These are phyloP conservation scores for Eumacrocentrus americanus DNA, from an alignment of 2,888 invertebrate genomes.

Conservation along the genomic window DNA sequence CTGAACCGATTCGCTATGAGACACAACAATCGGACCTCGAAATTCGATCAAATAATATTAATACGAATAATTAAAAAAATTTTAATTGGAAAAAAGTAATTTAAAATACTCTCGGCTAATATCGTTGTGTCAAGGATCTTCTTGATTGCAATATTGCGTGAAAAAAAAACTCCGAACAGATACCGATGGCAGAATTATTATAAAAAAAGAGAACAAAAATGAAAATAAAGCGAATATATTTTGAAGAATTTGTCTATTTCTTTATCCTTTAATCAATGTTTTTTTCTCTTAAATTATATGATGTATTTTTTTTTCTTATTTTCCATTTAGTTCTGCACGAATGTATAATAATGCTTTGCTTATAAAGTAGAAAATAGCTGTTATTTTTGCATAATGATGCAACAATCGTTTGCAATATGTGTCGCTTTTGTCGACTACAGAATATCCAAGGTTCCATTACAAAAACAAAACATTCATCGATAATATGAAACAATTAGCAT, in stretches of 20 bases:
- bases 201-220: slow-evolving; percentile 47
- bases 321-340: slow-evolving; percentile 14
- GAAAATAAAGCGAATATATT: slow-evolving; percentile 57
- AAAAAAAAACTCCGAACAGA: slow-evolving; percentile 26
- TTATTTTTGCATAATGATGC: slow-evolving; percentile 5
- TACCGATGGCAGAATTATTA: slow-evolving; percentile 47
- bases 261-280: slow-evolving; percentile 26
- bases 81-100: not conserved
- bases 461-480: not conserved
- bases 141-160: not conserved
- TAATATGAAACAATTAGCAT: slow-evolving; percentile 5
- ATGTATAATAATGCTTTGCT: slow-evolving; percentile 30
- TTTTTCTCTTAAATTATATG: slow-evolving; percentile 31
- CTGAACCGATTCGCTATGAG: slow-evolving; percentile 1
- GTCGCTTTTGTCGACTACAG: not conserved
- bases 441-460: not conserved
- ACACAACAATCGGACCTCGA: slow-evolving; percentile 9
- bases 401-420: slow-evolving; percentile 5
- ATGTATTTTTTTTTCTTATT: slow-evolving; percentile 19
- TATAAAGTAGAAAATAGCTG: slow-evolving; percentile 28
- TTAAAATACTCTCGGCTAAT: not conserved
- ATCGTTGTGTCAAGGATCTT: not conserved
- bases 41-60: slow-evolving; percentile 7
- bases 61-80: not conserved
- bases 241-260: slow-evolving; percentile 48